Conservation (phyloP, 2,113 vertebrate genomes). For the Stictonetta naevosa region DNA sequence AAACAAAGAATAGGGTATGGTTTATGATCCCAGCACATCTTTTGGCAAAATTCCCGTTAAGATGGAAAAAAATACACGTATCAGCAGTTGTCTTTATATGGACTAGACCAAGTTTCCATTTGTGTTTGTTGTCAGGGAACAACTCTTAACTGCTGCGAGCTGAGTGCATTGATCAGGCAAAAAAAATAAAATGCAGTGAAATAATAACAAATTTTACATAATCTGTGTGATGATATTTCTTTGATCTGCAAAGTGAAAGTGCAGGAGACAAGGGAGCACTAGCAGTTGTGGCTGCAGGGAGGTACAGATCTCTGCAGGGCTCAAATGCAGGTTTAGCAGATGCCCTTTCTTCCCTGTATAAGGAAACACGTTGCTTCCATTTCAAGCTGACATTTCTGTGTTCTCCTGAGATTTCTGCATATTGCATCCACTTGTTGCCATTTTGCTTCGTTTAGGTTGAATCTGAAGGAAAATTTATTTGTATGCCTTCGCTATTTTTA, state of each 20-base stretch:
- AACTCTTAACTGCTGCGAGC: background rate
- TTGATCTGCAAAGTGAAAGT: background rate
- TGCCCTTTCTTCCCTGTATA: background rate
- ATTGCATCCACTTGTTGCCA: background rate
- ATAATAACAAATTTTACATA: background rate
- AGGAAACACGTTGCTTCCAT: background rate
- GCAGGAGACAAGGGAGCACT: background rate
- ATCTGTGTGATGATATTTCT: background rate
- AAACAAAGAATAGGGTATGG: constrained; percentile 64
- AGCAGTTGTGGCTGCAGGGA: background rate
- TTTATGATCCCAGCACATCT: constrained; percentile 59
- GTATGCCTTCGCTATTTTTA: background rate
- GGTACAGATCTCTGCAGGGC: background rate
- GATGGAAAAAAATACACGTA: background rate
- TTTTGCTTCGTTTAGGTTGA: background rate
- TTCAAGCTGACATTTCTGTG: background rate
- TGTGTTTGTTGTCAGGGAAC: background rate
- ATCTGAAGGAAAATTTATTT: background rate
- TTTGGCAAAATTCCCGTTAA: constrained; percentile 37
- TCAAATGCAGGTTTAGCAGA: background rate
- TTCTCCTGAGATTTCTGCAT: background rate
- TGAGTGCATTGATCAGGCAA: background rate
- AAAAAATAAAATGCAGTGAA: background rate
- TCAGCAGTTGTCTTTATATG: background rate
- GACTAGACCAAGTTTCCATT: background rate